Percentiles rank a stretch among this genome's conserved stretches.
These are phyloP conservation scores for Pitangus sulphuratus DNA, from an alignment of 2,797 vertebrate species.

Conservation along the genomic window DNA sequence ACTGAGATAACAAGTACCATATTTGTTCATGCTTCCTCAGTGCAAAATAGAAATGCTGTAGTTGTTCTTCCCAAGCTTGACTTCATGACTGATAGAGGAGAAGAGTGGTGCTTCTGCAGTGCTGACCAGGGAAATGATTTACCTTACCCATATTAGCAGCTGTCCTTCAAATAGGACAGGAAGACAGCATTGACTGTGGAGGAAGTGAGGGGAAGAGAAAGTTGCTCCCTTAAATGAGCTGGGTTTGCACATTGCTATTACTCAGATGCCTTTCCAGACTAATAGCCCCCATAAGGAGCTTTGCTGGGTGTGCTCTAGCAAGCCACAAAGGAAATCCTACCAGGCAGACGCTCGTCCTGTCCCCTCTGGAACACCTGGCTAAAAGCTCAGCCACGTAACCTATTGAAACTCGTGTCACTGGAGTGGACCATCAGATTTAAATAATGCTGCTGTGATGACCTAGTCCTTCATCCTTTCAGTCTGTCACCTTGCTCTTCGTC, in stretches of 20 bases:
- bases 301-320: neutral
- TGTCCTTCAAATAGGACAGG: neutral
- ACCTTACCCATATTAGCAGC: neutral
- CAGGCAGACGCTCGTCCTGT: neutral
- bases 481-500: neutral
- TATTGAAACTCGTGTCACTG: neutral
- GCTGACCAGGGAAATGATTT: neutral
- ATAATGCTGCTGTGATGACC: neutral
- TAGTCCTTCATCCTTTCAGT: neutral
- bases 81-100: neutral
- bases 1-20: neutral
- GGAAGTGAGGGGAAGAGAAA: neutral
- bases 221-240: neutral
- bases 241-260: neutral
- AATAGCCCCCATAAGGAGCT: neutral
- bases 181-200: neutral
- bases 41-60: neutral
- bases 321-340: neutral
- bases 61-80: neutral
- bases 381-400: neutral
- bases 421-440: neutral
- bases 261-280: neutral
- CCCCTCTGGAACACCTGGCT: neutral
- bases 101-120: neutral
- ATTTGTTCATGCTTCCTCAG: neutral